phyloP scores from a whole-genome alignment of 2,888 invertebrate species.

The Pheosia tremula region DNA sequence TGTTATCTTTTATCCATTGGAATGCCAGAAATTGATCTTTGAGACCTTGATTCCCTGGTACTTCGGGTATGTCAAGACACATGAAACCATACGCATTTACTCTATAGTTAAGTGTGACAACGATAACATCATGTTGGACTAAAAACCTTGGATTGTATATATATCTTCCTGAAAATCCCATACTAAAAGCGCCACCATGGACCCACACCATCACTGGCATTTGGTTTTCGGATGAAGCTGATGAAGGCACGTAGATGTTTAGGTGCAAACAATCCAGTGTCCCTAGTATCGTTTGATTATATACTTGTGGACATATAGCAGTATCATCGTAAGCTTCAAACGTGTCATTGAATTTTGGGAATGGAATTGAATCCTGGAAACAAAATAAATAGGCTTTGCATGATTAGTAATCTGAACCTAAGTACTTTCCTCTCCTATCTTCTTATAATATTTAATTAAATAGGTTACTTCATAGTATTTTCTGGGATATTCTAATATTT shows the following conservation, averaged over 20 bases:
- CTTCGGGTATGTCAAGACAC: conserved; percentile 58
- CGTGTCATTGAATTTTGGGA: conserved; percentile 7
- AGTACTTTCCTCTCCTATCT: too few relatives aligned
- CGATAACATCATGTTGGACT: conserved; percentile 49
- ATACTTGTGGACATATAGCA: conserved; percentile 15
- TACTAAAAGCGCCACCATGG: conserved; percentile 55
- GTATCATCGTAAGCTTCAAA: conserved; percentile 17
- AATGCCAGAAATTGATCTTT: conserved; percentile 60
- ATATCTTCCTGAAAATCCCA: conserved; percentile 41
- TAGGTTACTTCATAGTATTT: too few relatives aligned
- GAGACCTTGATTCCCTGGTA: conserved; percentile 64
- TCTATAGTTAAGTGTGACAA: conserved; percentile 56
- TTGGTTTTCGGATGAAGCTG: background rate
- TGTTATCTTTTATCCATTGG: conserved; percentile 59
- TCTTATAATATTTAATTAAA: too few relatives aligned
- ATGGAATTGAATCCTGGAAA: conserved; percentile 12
- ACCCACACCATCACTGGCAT: conserved; percentile 50
- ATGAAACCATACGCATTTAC: conserved; percentile 64
- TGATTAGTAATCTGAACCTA: background rate
- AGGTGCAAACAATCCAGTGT: conserved; percentile 13
- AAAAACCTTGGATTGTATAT: conserved; percentile 49
- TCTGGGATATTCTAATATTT: too few relatives aligned
- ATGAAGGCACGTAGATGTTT: conserved; percentile 14
- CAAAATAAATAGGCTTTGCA: background rate
- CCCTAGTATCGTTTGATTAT: conserved; percentile 7